A percentile compares a stretch with the other conserved stretches of the same genome.
These are phyloP conservation scores for Drepana falcataria DNA, from an alignment of 2,888 invertebrate genomes.

Conservation along the genomic window DNA sequence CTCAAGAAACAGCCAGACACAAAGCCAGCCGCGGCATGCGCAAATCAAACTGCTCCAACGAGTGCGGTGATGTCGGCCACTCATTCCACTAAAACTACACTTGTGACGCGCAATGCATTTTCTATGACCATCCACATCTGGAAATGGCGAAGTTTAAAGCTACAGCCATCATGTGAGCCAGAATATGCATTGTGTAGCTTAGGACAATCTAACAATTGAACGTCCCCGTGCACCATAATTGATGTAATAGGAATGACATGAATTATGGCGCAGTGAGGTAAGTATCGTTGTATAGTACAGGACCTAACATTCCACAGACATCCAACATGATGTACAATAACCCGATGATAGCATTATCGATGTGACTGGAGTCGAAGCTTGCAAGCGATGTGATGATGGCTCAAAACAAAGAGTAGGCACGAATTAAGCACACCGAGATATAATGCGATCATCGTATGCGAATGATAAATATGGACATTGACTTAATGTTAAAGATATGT, in stretches of 20 bases:
- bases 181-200: conserved; percentile 61
- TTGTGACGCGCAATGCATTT: conserved; percentile 67
- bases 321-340: conserved; percentile 34
- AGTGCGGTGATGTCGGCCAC: conserved; percentile 78
- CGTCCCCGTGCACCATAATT: conserved; percentile 34
- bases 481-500: conserved; percentile 17
- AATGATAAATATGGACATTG: conserved; percentile 34
- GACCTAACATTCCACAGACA: conserved; percentile 60
- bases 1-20: conserved; percentile 65
- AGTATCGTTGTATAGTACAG: conserved; percentile 57
- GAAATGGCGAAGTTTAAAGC: conserved; percentile 37
- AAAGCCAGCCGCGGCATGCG: conserved; percentile 74
- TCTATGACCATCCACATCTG: conserved; percentile 54
- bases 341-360: conserved; percentile 74
- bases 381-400: conserved; percentile 63
- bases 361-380: conserved; percentile 66
- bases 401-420: conserved; percentile 38
- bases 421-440: conserved; percentile 71
- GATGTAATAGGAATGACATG: conserved; percentile 25
- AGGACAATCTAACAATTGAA: conserved; percentile 41
- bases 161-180: conserved; percentile 42
- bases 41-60: conserved; percentile 74
- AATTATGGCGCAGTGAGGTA: conserved; percentile 33
- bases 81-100: conserved; percentile 75
- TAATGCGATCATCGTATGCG: conserved; percentile 66